A percentile compares a stretch with the other conserved stretches of the same genome.
These are phyloP conservation scores for Micronycteris hirsuta DNA, from an alignment of 2,113 vertebrate genomes.

Conservation along the genomic window DNA sequence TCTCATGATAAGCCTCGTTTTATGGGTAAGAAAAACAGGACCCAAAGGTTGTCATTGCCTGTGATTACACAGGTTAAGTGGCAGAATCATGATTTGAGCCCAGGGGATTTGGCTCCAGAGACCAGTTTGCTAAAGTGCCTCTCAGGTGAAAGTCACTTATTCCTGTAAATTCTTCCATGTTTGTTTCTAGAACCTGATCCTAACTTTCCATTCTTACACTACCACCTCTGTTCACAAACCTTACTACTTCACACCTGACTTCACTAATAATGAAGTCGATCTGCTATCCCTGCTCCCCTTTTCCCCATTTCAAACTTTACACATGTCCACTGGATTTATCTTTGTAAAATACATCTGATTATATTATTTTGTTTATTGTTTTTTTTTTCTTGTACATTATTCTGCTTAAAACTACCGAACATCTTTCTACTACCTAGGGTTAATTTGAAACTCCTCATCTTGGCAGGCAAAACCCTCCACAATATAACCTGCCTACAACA, in stretches of 20 bases:
- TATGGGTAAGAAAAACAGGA: conserved; percentile 9
- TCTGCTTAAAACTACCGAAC: neutral
- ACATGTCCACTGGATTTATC: neutral
- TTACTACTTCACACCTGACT: neutral
- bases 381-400: neutral
- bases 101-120: neutral
- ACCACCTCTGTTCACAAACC: neutral
- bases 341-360: neutral
- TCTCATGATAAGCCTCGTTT: neutral
- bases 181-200: conserved; percentile 21
- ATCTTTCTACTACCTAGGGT: neutral
- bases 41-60: neutral
- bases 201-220: neutral
- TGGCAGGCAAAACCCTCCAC: neutral
- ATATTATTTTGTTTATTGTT: neutral
- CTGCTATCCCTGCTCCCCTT: neutral
- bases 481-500: neutral
- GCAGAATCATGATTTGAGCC: neutral
- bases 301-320: neutral
- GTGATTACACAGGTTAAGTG: neutral
- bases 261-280: neutral
- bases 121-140: neutral
- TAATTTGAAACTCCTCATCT: neutral
- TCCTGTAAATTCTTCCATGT: neutral
- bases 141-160: neutral